Percentiles rank a stretch among this genome's conserved stretches.
Conservation (phyloP, 2,888 invertebrate genomes). For the Exephanes ischioxanthus region DNA sequence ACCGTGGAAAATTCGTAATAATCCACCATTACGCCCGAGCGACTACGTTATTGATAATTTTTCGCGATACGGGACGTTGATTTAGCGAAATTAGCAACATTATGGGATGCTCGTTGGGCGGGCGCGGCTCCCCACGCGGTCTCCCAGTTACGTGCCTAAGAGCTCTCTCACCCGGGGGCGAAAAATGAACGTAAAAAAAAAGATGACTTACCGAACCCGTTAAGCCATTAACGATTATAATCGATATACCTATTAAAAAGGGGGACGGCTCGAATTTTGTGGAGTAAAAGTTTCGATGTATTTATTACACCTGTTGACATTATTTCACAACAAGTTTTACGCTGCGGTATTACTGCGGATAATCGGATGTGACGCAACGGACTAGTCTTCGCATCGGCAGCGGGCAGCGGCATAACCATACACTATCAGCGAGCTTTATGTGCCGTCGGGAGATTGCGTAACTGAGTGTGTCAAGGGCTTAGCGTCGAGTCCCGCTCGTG, state of each 20-base stretch:
- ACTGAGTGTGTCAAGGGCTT: conserved; percentile 83
- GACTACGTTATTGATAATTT: conserved; percentile 29
- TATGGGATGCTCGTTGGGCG: conserved; percentile 77
- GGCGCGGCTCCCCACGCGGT: conserved; percentile 79
- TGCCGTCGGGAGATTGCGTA: conserved; percentile 76
- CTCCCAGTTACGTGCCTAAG: conserved; percentile 60
- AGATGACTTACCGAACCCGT: neutral
- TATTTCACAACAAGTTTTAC: conserved; percentile 9
- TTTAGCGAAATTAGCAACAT: conserved; percentile 75
- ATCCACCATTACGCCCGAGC: neutral
- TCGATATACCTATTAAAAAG: neutral
- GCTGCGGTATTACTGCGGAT: conserved; percentile 6
- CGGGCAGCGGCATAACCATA: neutral
- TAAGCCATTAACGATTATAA: neutral
- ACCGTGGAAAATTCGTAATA: conserved; percentile 58
- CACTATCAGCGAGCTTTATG: conserved; percentile 70
- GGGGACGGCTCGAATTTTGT: neutral
- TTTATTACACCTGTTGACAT: neutral
- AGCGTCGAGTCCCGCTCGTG: conserved; percentile 21
- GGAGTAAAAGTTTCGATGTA: neutral
- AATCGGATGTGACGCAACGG: conserved; percentile 44
- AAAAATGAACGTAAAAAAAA: conserved; percentile 30
- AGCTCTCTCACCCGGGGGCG: conserved; percentile 44
- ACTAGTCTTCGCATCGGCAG: conserved; percentile 5
- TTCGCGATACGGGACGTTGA: conserved; percentile 66